Evolutionary conservation across 2,888 invertebrate genomes (phyloP).

Genomic region (Clostera curtula): DNA sequence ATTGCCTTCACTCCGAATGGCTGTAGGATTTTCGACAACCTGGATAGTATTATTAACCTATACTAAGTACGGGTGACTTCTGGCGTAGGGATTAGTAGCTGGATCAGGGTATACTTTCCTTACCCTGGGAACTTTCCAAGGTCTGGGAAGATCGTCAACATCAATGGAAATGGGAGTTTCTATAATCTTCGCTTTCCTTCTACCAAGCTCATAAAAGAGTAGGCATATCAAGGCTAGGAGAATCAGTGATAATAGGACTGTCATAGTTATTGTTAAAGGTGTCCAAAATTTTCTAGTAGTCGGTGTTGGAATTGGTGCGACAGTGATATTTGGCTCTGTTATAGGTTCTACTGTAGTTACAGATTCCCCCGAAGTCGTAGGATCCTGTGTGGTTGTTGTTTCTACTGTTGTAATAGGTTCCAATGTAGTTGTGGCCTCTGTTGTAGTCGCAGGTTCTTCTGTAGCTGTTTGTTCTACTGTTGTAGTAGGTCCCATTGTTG

Average conservation of each 20-base stretch:
- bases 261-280: conserved; percentile 21
- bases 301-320: not conserved
- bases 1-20: no score
- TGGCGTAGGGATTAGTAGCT: conserved; percentile 17
- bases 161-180: conserved; percentile 7
- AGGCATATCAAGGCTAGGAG: conserved; percentile 13
- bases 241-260: conserved; percentile 16
- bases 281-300: conserved; percentile 17
- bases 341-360: conserved; percentile 1
- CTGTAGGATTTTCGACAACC: no score
- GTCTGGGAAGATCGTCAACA: conserved; percentile 8
- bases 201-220: conserved; percentile 20
- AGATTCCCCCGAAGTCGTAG: not conserved
- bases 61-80: conserved; percentile 3
- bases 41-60: no score
- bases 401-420: conserved; percentile 1
- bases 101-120: conserved; percentile 14
- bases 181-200: conserved; percentile 7
- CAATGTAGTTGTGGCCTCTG: conserved; percentile 2
- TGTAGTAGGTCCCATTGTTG: conserved; percentile 6
- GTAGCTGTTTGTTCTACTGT: conserved; percentile 6
- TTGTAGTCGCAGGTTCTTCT: not conserved
- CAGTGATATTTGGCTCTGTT: not conserved
- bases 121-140: conserved; percentile 19
- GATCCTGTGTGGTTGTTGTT: conserved; percentile 1